Evolutionary conservation across 1,140 invertebrate genomes (phyloP).

Genomic region (Drosophila melanica): DNA sequence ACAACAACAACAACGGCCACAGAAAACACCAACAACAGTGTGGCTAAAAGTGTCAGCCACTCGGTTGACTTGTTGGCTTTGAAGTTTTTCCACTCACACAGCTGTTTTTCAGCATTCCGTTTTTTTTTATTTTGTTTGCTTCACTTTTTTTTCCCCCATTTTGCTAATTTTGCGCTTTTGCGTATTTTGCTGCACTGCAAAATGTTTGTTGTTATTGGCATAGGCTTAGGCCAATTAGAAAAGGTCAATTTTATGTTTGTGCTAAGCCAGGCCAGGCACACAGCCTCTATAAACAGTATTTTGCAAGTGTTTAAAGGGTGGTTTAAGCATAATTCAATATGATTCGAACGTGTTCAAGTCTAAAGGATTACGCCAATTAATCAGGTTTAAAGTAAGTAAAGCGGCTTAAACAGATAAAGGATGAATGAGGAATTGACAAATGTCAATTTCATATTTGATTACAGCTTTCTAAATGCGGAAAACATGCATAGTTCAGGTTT

Average conservation of each 20-base stretch:
- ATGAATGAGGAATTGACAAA: no score
- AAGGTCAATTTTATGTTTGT: constrained; percentile 32
- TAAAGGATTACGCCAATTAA: no score
- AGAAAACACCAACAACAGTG: constrained; percentile 9
- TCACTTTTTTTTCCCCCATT: constrained; percentile 12
- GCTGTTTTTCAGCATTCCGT: constrained; percentile 1
- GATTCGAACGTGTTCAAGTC: not conserved
- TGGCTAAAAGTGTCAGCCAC: constrained; percentile 41
- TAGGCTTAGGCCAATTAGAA: constrained; percentile 29
- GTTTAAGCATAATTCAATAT: constrained; percentile 1
- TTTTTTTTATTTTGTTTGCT: constrained; percentile 2
- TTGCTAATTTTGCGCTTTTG: constrained; percentile 47
- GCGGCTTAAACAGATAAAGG: no score
- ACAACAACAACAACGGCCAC: constrained; percentile 2
- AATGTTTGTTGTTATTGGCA: constrained; percentile 27
- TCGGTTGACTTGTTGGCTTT: constrained; percentile 51
- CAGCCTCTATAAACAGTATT: not conserved
- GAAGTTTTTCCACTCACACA: constrained; percentile 47
- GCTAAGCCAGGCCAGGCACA: not conserved
- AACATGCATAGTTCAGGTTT: no score
- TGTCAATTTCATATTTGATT: no score
- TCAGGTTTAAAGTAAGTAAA: no score
- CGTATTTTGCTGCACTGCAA: constrained; percentile 33
- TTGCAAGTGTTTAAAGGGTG: not conserved
- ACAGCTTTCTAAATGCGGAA: no score